Evolutionary conservation across 1,140 invertebrate genomes (phyloP).

Genomic region (Zaprionus ghesquierei): DNA sequence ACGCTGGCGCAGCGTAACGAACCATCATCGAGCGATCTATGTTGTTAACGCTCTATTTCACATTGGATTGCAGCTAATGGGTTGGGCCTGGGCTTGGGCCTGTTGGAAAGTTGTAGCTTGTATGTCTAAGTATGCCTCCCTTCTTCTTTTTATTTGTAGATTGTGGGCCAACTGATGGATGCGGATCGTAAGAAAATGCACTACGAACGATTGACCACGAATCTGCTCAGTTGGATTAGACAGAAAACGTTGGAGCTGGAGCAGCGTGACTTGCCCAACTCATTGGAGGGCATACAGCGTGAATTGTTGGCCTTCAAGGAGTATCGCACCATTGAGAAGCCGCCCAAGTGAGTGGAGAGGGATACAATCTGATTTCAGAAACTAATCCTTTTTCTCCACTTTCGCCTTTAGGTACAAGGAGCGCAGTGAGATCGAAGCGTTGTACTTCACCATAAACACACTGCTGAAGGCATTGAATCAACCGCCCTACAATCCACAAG

Average conservation of each 20-base stretch:
- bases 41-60: constrained; percentile 76
- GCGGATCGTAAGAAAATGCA: constrained; percentile 94
- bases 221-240: constrained; percentile 96
- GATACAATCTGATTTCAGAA: not conserved
- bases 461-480: constrained; percentile 96
- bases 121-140: constrained; percentile 44
- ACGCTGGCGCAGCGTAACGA: constrained; percentile 64
- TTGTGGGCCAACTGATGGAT: constrained; percentile 97
- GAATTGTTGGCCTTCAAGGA: constrained; percentile 96
- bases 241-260: constrained; percentile 93
- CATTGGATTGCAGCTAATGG: constrained; percentile 40
- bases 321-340: constrained; percentile 98
- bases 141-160: constrained; percentile 84
- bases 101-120: constrained; percentile 56
- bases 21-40: constrained; percentile 44
- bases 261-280: constrained; percentile 96
- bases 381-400: not conserved
- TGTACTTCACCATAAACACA: constrained; percentile 98
- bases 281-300: constrained; percentile 96
- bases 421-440: constrained; percentile 97
- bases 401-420: constrained; percentile 91
- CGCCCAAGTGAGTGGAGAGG: constrained; percentile 91
- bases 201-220: constrained; percentile 92
- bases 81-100: constrained; percentile 41
- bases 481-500: constrained; percentile 93